Evolutionary conservation across 1,140 invertebrate species (phyloP), one percentile per base, ranked within the genome.

Genomic region (Drosophila eugracilis): DNA sequence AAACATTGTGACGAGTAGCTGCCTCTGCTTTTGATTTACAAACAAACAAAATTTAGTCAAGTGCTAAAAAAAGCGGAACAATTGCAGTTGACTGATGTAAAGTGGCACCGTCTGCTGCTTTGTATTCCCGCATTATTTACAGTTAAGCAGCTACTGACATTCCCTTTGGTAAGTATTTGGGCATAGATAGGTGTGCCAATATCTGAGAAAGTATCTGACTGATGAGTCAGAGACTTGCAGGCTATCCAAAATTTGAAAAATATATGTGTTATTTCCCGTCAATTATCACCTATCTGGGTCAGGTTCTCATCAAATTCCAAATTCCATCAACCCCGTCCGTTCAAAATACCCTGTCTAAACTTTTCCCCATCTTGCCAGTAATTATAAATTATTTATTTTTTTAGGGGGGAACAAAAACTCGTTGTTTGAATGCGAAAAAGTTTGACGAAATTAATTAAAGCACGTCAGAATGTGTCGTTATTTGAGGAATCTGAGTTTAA

Each of bases 361-460:
- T 4, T 19, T 34, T 24, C 36, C 44, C 7, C 30, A n/a, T 12
- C 22, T 17, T 58, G 21, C n/a, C 21, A 4, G 54, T 19, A 32
- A 66, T 50, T 66, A 37, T 32, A 17, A 66, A 66, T 66, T 66
- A 39, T 66, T 63, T 63, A 63, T 42, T 42, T 22, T 30, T 26
- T 14, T 2, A 6, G 5, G 12, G 30, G 60, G 42, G 28, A 10
- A 41, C 4, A 41, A 28, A n/a, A 63, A 39, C 26, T 60, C 59
- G 7, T 50, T 66, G 24, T 32, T 65, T 50, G 37, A 49, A 66
- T 65, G 30, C 4, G 15, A 48, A 19, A 66, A 66, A 66, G 62
- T 66, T 41, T 50, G 19, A 26, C 60, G 22, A 66, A 66, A 50
- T 50, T 66, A 66, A 66, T 66, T 66, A 50, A 49, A 66, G 15